phyloP scores from a whole-genome alignment of 2,113 vertebrate genomes.

The Danionella cerebrum region DNA sequence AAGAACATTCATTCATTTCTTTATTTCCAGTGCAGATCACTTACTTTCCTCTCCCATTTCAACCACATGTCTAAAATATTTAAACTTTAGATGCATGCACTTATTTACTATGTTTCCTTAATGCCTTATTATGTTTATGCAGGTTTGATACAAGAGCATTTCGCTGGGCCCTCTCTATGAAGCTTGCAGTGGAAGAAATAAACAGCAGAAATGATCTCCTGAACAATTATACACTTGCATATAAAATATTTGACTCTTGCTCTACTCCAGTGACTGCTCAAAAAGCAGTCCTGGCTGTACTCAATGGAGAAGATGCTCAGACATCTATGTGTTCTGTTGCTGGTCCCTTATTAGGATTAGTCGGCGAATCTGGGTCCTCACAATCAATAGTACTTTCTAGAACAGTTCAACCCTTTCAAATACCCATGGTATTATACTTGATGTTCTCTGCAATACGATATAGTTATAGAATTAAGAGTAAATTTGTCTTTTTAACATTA shows the following conservation, averaged over 20 bases:
- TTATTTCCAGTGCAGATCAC: too few species aligned
- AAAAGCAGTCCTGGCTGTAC: conserved; percentile 54
- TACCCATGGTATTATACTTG: conserved; percentile 57
- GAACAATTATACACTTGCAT: conserved; percentile 58
- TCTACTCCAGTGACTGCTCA: conserved; percentile 61
- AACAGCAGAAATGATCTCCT: conserved; percentile 55
- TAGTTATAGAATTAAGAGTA: not conserved
- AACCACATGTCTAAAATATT: not conserved
- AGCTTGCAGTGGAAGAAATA: conserved; percentile 64
- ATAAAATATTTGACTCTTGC: conserved; percentile 69
- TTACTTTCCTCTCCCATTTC: not conserved
- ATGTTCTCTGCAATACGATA: too few species aligned
- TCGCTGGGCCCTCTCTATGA: conserved; percentile 67
- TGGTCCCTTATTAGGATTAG: conserved; percentile 52
- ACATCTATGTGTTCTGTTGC: conserved; percentile 42
- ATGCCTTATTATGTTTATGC: not conserved
- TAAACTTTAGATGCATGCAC: not conserved
- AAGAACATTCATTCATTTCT: conserved; percentile 18
- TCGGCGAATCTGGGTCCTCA: conserved; percentile 65
- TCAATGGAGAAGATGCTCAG: conserved; percentile 50
- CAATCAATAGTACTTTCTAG: conserved; percentile 65
- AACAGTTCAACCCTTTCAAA: conserved; percentile 59
- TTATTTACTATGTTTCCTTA: not conserved
- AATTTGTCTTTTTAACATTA: not conserved
- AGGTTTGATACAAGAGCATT: conserved; percentile 67